Evolutionary conservation across 37 sponge, comb jelly and placozoan species (phyloP).

Genomic region (Ianthella basta): DNA sequence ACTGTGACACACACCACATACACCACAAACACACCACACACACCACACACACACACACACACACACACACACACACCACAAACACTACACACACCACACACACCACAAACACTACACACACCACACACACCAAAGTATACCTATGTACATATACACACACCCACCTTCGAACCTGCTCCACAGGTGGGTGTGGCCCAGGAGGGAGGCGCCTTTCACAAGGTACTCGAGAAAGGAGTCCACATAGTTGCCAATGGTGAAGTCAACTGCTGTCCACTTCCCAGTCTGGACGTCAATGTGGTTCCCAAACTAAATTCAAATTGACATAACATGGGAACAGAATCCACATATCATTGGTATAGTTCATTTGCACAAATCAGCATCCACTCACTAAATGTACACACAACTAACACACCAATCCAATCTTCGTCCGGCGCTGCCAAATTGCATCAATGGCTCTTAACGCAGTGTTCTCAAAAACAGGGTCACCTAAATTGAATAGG

Average conservation of each 20-base stretch:
- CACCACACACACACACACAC: constrained; percentile 37
- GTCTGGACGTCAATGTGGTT: constrained; percentile 75
- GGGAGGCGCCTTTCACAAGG: constrained; percentile 63
- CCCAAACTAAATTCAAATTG: constrained; percentile 51
- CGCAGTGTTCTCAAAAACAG: constrained; percentile 65
- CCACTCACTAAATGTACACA: neutral
- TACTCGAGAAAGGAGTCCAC: constrained; percentile 81
- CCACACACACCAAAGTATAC: constrained; percentile 12
- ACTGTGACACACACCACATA: neutral
- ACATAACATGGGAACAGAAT: neutral
- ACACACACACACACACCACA: constrained; percentile 30
- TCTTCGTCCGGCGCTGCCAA: constrained; percentile 45
- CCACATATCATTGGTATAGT: neutral
- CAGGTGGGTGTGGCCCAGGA: constrained; percentile 40
- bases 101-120: no score
- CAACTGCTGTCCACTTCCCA: constrained; percentile 61
- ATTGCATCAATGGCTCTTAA: constrained; percentile 52
- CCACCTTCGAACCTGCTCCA: constrained; percentile 40
- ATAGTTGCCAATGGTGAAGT: constrained; percentile 65
- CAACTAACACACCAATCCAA: constrained; percentile 38
- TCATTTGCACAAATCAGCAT: neutral
- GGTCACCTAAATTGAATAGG: constrained; percentile 65
- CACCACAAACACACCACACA: constrained; percentile 23
- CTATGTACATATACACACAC: neutral
- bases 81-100: neutral